Evolutionary conservation across 2,113 vertebrate genomes (phyloP), one percentile per base, ranked within the genome.

Genomic region (Colinus virginianus): DNA sequence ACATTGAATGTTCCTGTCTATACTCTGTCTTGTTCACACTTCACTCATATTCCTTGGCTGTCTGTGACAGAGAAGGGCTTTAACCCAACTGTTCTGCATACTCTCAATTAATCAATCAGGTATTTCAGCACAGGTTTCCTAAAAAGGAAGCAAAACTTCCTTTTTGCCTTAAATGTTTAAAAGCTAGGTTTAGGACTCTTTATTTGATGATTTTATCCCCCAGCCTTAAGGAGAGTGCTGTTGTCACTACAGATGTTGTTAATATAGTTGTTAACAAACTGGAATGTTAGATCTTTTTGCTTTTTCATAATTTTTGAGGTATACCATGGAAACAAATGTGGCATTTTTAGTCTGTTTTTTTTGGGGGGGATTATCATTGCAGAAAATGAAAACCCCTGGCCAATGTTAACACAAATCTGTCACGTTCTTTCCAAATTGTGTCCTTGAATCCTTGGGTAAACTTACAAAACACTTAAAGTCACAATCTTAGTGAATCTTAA

Each of bases 361-460:
- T n/a, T n/a, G n/a, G n/a, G n/a, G n/a, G 10, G 49, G 21, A 0
- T 0, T 22, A 38, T 87, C 9, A 25, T 25, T 76, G 14, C 17
- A 40, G 0, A 1, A 64, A 53, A 46, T 43, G 8, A 17, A 90
- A 85, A 79, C 51, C 8, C 63, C 36, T 69, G 40, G 13, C 30
- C 63, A 38, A 7, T n/a, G 16, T 56, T 87, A 38, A 22, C 11
- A 22, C 10, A 49, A 75, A 56, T 46, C 25, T 86, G 25, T 84
- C 32, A 6, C 32, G 14, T 25, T 69, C 26, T 64, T 72, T 79
- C 17, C 25, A n/a, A 78, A 71, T 28, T 26, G 3, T 4, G 8
- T 46, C 19, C 36, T 56, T 64, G n/a, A 74, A 49, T 51, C 36
- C 68, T 40, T 67, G 67, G 62, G 46, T 84, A 43, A 40, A 30